Evolutionary conservation across 2,113 vertebrate species (phyloP).

Genomic region (Limnothrissa miodon): DNA sequence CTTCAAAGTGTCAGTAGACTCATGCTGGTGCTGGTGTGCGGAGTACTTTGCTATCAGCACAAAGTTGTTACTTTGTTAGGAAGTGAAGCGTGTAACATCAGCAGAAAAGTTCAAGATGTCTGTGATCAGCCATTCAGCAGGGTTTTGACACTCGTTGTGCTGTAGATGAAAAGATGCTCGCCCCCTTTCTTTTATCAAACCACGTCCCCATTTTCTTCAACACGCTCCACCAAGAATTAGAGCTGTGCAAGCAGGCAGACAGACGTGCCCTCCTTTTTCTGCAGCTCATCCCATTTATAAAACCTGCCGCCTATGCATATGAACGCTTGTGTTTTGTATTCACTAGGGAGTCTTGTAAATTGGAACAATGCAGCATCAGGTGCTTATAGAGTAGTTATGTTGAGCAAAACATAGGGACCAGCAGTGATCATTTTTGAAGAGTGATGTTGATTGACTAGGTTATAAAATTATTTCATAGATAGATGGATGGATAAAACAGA

Average conservation of each 20-base stretch:
- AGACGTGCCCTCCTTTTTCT: not conserved
- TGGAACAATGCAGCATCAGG: no score
- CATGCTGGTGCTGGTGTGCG: no score
- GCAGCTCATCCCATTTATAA: not conserved
- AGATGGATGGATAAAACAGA: no score
- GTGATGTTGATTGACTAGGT: no score
- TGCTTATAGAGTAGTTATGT: no score
- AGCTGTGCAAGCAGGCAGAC: not conserved
- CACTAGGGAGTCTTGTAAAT: no score
- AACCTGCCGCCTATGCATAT: not conserved
- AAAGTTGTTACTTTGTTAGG: not conserved
- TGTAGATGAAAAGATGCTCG: not conserved
- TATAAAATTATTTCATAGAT: no score
- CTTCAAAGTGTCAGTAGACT: no score
- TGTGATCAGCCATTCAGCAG: not conserved
- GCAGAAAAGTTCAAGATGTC: not conserved
- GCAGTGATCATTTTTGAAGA: no score
- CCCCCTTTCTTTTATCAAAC: not conserved
- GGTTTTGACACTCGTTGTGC: no score
- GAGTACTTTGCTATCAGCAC: not conserved
- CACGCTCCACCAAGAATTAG: not conserved
- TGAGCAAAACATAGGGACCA: no score
- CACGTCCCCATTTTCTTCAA: not conserved
- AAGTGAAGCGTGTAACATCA: not conserved
- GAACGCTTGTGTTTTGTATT: no score